Base-by-base conservation (phyloP, 2,888 invertebrate genomes). In the Limnephilus rhombicus region DNA sequence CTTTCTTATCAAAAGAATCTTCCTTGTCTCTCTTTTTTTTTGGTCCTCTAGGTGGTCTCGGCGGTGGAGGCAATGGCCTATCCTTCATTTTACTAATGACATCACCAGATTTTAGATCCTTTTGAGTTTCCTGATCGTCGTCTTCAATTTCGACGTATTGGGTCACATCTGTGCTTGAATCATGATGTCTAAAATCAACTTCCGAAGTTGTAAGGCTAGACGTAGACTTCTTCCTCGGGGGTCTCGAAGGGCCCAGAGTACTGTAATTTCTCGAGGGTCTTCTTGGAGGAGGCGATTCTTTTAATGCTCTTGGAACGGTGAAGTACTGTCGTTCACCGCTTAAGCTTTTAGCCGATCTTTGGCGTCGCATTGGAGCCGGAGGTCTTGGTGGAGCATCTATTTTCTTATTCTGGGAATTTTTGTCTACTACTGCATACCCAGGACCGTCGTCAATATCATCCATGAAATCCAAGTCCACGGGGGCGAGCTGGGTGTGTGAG, bases 11-110 rank as follows among this genome's bases (percentile, higher is more conserved):
- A 93, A 94, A 95, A 90, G 94, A 94, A 85, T 68, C 68, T 68
- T 68, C 68, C 68, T 68, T 68, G 93, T 94, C 95, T 94, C 95
- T 96, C 94, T 95, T 95, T 92, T 95, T 95, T 94, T 95, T 96
- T 49, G 96, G 96, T 37, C 96, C 96, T 93, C 98, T 96, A 0
- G 98, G 98, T 80, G 98, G 98, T 92, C 98, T 96, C 2, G 98
- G 98, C 0, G 98, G 98, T 7, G 98, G 97, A 1, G 98, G 98
- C 94, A 98, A 95, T 0, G 98, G 98, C 93, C 98, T 96, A 94
- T 97, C 97, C 95, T 98, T 98, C 97, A 98, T 98, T 96, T 97
- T 98, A 94, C 97, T 97, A 3, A 98, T 96, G 85, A 98, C 96
- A 93, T 97, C 97, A 13, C 98, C 98, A 34, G 98, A 98, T 93